These are phyloP conservation scores for Drosophila borborema DNA, from an alignment of 2,888 invertebrate species.

Conservation along the genomic window DNA sequence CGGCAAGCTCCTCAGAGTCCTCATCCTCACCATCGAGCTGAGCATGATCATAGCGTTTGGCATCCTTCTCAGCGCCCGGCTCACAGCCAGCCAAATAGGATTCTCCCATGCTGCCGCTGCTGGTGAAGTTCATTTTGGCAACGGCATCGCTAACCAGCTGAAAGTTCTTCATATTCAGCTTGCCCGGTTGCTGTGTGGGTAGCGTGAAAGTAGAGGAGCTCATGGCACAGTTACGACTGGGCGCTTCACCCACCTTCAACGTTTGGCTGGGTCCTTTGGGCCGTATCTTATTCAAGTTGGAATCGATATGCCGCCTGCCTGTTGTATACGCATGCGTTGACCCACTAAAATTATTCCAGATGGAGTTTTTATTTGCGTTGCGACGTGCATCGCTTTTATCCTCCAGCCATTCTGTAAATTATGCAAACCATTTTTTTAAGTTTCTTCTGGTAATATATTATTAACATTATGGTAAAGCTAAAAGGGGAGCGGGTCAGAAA, in stretches of 20 bases:
- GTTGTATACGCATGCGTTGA: constrained; percentile 90
- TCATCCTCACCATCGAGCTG: constrained; percentile 91
- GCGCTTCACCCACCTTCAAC: constrained; percentile 86
- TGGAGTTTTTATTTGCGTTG: constrained; percentile 83
- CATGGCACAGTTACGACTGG: constrained; percentile 75
- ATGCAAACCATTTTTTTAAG: constrained; percentile 8
- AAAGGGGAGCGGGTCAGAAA: background rate
- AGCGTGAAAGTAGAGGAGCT: constrained; percentile 71
- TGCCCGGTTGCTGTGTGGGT: constrained; percentile 91
- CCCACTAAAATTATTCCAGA: constrained; percentile 89
- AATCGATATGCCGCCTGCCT: constrained; percentile 88
- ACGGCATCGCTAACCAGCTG: constrained; percentile 95
- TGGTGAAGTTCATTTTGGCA: constrained; percentile 88
- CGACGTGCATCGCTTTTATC: constrained; percentile 85
- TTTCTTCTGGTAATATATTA: background rate
- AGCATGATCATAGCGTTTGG: constrained; percentile 87
- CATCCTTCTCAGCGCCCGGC: constrained; percentile 76
- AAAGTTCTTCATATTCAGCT: constrained; percentile 95
- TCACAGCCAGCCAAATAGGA: constrained; percentile 73
- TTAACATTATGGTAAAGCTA: constrained; percentile 11
- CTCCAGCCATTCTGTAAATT: constrained; percentile 86
- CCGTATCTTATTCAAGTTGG: constrained; percentile 87
- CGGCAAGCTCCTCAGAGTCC: constrained; percentile 89
- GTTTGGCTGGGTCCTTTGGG: constrained; percentile 90
- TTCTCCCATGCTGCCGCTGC: constrained; percentile 80